Evolutionary conservation across 2,888 invertebrate species (phyloP).

Genomic region (Polydrusus pterygomalis): DNA sequence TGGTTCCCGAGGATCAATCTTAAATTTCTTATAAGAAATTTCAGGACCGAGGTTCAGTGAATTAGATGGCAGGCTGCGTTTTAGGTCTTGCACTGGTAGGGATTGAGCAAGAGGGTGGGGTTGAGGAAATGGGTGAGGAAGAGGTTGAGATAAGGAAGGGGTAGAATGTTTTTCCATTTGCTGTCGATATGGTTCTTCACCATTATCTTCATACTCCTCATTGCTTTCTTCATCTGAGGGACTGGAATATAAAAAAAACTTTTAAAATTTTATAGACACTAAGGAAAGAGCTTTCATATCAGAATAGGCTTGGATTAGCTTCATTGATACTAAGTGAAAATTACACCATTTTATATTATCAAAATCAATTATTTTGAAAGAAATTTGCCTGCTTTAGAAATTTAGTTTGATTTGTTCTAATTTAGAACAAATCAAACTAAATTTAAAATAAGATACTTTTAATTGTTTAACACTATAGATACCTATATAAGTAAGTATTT

Average conservation of each 20-base stretch:
- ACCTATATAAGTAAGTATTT: too few relatives aligned
- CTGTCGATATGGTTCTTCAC: conserved; percentile 56
- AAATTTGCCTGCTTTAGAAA: too few relatives aligned
- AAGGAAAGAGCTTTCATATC: too few relatives aligned
- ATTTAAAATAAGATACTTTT: too few relatives aligned
- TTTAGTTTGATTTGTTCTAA: too few relatives aligned
- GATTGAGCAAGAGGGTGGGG: conserved; percentile 11
- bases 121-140: conserved; percentile 7
- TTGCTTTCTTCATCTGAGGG: conserved; percentile 48
- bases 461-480: too few relatives aligned
- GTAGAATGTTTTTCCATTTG: conserved; percentile 1
- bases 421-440: too few relatives aligned
- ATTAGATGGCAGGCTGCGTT: conserved; percentile 58
- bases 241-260: conserved; percentile 26
- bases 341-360: too few relatives aligned
- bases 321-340: too few relatives aligned
- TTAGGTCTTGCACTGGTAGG: conserved; percentile 56
- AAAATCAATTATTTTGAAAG: too few relatives aligned
- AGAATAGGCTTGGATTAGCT: too few relatives aligned
- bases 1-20: conserved; percentile 56
- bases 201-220: conserved; percentile 59
- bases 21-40: conserved; percentile 63
- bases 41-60: conserved; percentile 56
- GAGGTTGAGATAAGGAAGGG: conserved; percentile 7
- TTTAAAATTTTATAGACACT: not conserved